These are phyloP conservation scores for Epizoanthus fatuus DNA, from an alignment of 92 coral and sea anemone genomes.

Conservation along the genomic window DNA sequence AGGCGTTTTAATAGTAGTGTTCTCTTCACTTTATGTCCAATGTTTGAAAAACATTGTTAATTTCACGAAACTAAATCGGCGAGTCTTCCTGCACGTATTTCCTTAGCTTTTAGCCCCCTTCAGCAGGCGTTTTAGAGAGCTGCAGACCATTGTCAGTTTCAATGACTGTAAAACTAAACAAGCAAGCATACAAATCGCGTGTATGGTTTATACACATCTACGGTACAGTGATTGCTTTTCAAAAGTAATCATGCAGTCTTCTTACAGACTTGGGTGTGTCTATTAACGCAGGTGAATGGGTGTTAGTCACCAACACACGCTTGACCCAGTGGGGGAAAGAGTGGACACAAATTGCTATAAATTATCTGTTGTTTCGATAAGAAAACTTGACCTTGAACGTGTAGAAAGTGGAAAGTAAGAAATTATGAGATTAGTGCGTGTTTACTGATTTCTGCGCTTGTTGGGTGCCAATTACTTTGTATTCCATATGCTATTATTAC, in stretches of 20 bases:
- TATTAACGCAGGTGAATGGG: slow-evolving; percentile 14
- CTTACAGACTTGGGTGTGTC: slow-evolving; percentile 28
- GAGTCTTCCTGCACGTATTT: too few species aligned
- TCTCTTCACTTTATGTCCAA: too few species aligned
- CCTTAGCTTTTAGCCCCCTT: not conserved
- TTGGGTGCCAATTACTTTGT: not conserved
- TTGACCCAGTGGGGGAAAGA: slow-evolving; percentile 3
- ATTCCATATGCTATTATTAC: not conserved
- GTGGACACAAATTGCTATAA: not conserved
- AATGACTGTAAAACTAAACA: not conserved
- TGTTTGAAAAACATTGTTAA: not conserved
- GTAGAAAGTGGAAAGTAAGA: not conserved
- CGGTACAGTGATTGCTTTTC: not conserved
- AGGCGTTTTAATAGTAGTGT: not conserved
- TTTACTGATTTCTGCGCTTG: not conserved
- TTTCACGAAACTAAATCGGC: not conserved
- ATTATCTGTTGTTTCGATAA: slow-evolving; percentile 3
- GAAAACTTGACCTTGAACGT: slow-evolving; percentile 7
- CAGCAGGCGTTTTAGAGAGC: not conserved
- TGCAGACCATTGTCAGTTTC: too few species aligned
- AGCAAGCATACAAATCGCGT: not conserved
- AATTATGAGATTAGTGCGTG: slow-evolving; percentile 5
- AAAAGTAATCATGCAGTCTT: not conserved
- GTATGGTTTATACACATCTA: not conserved
- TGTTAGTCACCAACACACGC: not conserved